Evolutionary conservation across 2,797 vertebrate species (phyloP), one percentile per base, ranked within the genome.

Genomic region (Balearica regulorum): DNA sequence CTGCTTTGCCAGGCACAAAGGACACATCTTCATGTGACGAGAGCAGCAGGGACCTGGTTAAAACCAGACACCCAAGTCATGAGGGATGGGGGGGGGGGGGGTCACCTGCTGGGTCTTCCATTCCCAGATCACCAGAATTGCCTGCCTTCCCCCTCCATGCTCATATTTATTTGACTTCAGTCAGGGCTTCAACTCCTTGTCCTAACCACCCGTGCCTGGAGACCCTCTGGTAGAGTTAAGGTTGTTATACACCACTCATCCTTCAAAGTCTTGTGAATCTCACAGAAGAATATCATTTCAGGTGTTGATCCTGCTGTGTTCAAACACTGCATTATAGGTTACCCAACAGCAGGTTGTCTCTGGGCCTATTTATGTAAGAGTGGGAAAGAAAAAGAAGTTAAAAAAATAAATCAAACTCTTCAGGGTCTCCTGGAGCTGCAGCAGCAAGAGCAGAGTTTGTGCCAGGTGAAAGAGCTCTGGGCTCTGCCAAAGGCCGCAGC

Each of bases 11-110:
- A 48, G 24, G 35, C 37, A 57, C 16, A 15, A 72, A 62, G 57
- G 35, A 44, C 31, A 31, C 7, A 21, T 61, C 41, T 6, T 17
- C 41, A 33, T 1, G 0, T 15, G 66, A 39, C 1, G 1, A 7
- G 35, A 83, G 41, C 54, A 73, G n/a, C 68, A 55, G 18, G 13
- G 51, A 88, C 37, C 43, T 29, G 29, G 22, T 11, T 54, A 44
- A 82, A 43, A 10, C 20, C 61, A 39, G 66, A 35, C 35, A 75
- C 10, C 11, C 22, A 11, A 9, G 16, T 2, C 1, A 0, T 17
- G 18, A 64, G 13, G 15, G 8, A 14, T 9, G 20, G 16, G 12
- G 12, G 37, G 37, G 37, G 20, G 16, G 12, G 12, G 37, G 37
- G 37, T 26, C 44, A 65, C 33, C 35, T 7, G 5, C 13, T 16